Percentiles rank a stretch among this genome's conserved stretches.
Conservation (phyloP, 35 echinoderm and acorn worm species). For the Anneissia japonica region DNA sequence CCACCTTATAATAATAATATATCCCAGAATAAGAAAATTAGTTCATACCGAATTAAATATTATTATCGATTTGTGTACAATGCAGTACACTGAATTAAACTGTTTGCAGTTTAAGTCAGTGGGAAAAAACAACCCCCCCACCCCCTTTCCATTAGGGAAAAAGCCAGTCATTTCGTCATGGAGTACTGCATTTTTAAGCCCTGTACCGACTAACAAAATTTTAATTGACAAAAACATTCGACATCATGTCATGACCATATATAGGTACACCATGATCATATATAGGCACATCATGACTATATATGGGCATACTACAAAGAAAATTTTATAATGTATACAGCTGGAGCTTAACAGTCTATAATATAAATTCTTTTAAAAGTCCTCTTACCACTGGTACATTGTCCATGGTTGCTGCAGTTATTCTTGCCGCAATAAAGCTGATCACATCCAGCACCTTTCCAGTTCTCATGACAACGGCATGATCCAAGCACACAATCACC, state of each 20-base stretch:
- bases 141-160: no score
- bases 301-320: not conserved
- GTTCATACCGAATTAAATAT: no score
- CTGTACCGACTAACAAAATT: not conserved
- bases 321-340: not conserved
- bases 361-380: not conserved
- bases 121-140: no score
- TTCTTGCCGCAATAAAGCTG: conserved; percentile 41
- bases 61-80: no score
- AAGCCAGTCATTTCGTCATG: no score
- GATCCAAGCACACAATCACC: conserved; percentile 71
- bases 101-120: no score
- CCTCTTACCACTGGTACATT: conserved; percentile 43
- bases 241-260: not conserved
- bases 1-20: no score
- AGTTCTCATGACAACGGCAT: conserved; percentile 84
- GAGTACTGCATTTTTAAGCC: no score
- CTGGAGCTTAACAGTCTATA: not conserved
- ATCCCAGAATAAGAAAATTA: no score
- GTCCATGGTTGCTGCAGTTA: conserved; percentile 54
- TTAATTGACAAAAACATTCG: not conserved
- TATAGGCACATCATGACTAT: not conserved
- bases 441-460: conserved; percentile 52
- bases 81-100: no score
- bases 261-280: not conserved